Evolutionary conservation across 2,113 vertebrate genomes (phyloP).

Genomic region (Theropithecus gelada): DNA sequence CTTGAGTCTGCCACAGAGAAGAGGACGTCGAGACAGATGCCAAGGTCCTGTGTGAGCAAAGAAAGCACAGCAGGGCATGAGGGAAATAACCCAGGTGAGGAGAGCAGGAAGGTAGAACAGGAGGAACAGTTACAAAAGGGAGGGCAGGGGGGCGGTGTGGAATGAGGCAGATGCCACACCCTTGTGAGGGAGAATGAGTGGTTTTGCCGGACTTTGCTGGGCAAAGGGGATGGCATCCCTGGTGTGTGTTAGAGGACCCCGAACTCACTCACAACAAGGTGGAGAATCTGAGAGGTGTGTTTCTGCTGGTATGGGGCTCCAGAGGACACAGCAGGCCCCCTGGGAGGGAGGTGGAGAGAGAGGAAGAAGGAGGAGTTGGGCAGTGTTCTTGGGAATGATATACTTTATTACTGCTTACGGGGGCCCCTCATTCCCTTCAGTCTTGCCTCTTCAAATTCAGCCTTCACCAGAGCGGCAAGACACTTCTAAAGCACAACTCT

Average conservation of each 20-base stretch:
- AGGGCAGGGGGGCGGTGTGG: rapidly evolving
- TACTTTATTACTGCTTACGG: no score
- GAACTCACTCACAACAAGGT: background rate
- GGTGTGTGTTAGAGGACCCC: background rate
- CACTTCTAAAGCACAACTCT: background rate
- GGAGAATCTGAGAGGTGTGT: background rate
- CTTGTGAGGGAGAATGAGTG: rapidly evolving
- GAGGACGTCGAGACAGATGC: background rate
- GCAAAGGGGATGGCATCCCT: background rate
- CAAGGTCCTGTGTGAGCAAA: background rate
- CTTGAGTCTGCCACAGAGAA: background rate
- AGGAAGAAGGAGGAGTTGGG: background rate
- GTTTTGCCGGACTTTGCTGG: background rate
- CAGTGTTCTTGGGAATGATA: background rate
- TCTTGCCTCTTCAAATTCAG: background rate
- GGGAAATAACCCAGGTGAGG: background rate
- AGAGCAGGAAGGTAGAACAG: background rate
- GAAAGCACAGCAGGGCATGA: background rate
- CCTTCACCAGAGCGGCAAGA: background rate
- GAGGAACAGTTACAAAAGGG: no score
- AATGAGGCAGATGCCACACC: background rate
- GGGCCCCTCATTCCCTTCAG: background rate
- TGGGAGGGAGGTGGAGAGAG: background rate
- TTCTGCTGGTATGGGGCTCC: background rate
- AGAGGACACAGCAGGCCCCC: background rate